These are phyloP conservation scores for Andricus quercusramuli DNA, from an alignment of 2,888 invertebrate species.

Conservation along the genomic window DNA sequence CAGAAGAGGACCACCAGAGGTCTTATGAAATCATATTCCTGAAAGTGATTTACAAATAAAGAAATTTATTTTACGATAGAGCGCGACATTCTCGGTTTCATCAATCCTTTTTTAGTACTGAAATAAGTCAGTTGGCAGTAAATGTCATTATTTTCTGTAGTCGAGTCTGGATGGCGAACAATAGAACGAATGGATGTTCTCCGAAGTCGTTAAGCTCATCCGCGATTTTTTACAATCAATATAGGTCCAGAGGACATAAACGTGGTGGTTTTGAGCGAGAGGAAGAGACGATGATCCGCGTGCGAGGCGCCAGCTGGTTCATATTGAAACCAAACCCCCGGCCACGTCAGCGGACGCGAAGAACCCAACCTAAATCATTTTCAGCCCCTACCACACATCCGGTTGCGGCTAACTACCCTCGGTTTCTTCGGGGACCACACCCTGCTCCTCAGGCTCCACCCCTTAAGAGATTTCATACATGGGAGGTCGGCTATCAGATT, in stretches of 20 bases:
- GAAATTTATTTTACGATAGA: slow-evolving; percentile 3
- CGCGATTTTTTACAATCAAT: slow-evolving; percentile 39
- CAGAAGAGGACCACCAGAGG: background rate
- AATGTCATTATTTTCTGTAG: slow-evolving; percentile 12
- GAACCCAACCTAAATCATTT: slow-evolving; percentile 72
- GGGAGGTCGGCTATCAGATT: background rate
- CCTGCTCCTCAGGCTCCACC: slow-evolving; percentile 72
- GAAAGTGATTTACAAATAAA: background rate
- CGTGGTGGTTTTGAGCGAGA: slow-evolving; percentile 61
- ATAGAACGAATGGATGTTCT: slow-evolving; percentile 32
- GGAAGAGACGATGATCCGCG: slow-evolving; percentile 70
- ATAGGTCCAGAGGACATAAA: slow-evolving; percentile 53
- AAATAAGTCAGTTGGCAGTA: background rate
- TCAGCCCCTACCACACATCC: slow-evolving; percentile 62
- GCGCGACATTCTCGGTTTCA: background rate
- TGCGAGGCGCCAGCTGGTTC: slow-evolving; percentile 74
- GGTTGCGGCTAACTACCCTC: slow-evolving; percentile 68
- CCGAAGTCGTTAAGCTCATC: slow-evolving; percentile 35
- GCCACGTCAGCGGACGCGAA: slow-evolving; percentile 51
- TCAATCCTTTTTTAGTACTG: slow-evolving; percentile 13
- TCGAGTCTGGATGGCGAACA: background rate
- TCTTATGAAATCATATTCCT: background rate
- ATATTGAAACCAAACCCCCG: slow-evolving; percentile 72
- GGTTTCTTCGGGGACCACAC: slow-evolving; percentile 69
- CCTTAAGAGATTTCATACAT: slow-evolving; percentile 56